These are phyloP conservation scores for Sericinus montela DNA, from an alignment of 2,888 invertebrate species.

Conservation along the genomic window DNA sequence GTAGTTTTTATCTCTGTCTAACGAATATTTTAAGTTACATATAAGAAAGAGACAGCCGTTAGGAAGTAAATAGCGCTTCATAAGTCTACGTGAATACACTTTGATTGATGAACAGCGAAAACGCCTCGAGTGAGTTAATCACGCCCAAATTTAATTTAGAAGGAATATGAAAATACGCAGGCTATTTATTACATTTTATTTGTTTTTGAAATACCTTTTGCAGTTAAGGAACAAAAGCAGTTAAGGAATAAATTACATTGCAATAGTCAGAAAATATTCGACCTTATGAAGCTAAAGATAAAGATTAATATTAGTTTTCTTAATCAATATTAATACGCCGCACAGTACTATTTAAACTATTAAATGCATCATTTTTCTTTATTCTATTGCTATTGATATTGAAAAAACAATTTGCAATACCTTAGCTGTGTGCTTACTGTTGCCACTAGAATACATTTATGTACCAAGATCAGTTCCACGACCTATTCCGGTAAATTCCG, in stretches of 20 bases:
- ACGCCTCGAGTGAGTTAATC: constrained; percentile 74
- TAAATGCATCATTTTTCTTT: too few relatives aligned
- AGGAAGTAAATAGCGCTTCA: constrained; percentile 62
- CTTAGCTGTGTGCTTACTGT: too few relatives aligned
- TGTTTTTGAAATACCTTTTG: constrained; percentile 57
- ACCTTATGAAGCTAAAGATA: constrained; percentile 12
- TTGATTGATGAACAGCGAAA: constrained; percentile 79
- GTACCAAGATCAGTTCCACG: too few relatives aligned
- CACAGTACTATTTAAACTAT: too few relatives aligned
- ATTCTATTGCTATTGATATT: too few relatives aligned
- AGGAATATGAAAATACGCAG: constrained; percentile 56
- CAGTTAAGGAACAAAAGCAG: neutral
- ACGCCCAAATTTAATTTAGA: constrained; percentile 76
- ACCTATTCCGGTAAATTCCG: too few relatives aligned
- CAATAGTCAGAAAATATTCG: neutral
- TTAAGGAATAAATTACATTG: neutral
- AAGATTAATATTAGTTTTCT: neutral
- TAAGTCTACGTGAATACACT: constrained; percentile 50
- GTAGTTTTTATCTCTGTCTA: constrained; percentile 38
- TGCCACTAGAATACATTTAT: too few relatives aligned
- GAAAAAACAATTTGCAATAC: too few relatives aligned
- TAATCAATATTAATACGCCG: neutral
- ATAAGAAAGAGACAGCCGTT: constrained; percentile 45
- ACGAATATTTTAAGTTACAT: constrained; percentile 21
- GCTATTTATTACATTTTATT: constrained; percentile 64